Evolutionary conservation across 2,113 vertebrate genomes (phyloP).

Genomic region (Phocoena phocoena): DNA sequence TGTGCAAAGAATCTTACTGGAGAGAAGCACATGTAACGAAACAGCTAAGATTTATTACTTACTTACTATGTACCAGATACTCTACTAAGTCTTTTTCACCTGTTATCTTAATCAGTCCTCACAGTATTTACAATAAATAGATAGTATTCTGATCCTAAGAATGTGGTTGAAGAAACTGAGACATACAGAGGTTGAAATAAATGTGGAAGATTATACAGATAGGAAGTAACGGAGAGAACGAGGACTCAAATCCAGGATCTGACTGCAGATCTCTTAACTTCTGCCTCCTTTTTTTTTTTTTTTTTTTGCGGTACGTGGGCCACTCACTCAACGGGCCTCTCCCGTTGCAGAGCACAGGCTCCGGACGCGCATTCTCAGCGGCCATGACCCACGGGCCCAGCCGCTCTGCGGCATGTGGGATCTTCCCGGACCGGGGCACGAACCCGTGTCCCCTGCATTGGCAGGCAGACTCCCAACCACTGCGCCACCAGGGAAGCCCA

Average conservation of each 20-base stretch:
- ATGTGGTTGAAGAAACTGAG: background rate
- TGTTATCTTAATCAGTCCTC: background rate
- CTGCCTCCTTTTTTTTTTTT: background rate
- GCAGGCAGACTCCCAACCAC: too few species aligned
- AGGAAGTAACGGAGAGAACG: background rate
- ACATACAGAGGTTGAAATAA: background rate
- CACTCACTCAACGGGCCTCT: too few species aligned
- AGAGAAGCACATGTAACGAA: background rate
- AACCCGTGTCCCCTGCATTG: too few species aligned
- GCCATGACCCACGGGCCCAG: too few species aligned
- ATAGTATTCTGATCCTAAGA: background rate
- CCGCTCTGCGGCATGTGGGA: too few species aligned
- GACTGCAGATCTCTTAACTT: background rate
- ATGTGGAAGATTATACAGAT: background rate
- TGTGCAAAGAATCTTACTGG: background rate
- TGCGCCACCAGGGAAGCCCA: background rate
- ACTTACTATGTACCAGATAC: background rate
- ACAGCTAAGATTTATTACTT: background rate
- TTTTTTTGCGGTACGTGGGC: too few species aligned
- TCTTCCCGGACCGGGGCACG: too few species aligned
- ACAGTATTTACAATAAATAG: background rate
- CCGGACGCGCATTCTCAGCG: too few species aligned
- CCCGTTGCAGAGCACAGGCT: too few species aligned
- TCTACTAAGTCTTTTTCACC: background rate
- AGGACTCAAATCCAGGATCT: background rate